A percentile compares a stretch with the other conserved stretches of the same genome.
These are phyloP conservation scores for Xestoiulus laeticollis DNA, from an alignment of 2,888 invertebrate species.

Conservation along the genomic window DNA sequence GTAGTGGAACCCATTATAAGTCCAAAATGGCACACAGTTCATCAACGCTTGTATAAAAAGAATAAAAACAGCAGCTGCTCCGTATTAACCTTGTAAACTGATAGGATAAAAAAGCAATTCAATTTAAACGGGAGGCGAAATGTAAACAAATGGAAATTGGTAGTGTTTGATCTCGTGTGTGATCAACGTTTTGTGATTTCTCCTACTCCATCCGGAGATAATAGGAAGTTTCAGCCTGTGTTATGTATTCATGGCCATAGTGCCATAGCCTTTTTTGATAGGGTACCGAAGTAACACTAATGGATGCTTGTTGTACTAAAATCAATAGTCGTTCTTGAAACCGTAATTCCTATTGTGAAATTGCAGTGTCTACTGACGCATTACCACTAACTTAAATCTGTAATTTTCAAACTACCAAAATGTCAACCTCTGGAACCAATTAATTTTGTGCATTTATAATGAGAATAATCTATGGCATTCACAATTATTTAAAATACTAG, in stretches of 20 bases:
- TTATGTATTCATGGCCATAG: conserved; percentile 4
- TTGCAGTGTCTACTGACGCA: not conserved
- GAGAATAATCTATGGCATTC: too few species aligned
- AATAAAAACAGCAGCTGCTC: conserved; percentile 37
- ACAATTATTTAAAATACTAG: too few species aligned
- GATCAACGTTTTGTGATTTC: conserved; percentile 10
- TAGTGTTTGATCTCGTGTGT: conserved; percentile 33
- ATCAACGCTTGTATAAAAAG: conserved; percentile 28
- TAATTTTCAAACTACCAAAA: too few species aligned
- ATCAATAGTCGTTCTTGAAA: not conserved
- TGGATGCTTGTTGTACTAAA: not conserved
- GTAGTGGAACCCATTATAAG: not conserved
- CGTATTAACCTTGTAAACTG: conserved; percentile 28
- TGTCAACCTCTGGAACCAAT: too few species aligned
- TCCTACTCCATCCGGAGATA: conserved; percentile 34
- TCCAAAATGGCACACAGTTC: conserved; percentile 5
- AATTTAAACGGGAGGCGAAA: conserved; percentile 28
- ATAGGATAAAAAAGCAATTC: conserved; percentile 37
- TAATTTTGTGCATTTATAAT: too few species aligned
- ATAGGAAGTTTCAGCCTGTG: conserved; percentile 13
- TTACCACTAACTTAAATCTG: too few species aligned
- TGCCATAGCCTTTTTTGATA: not conserved
- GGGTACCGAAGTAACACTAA: conserved; percentile 12
- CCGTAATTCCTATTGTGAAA: not conserved
- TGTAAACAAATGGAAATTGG: conserved; percentile 37